Evolutionary conservation across 2,888 invertebrate genomes (phyloP), one percentile per base, ranked within the genome.

Genomic region (Orgyia antiqua): DNA sequence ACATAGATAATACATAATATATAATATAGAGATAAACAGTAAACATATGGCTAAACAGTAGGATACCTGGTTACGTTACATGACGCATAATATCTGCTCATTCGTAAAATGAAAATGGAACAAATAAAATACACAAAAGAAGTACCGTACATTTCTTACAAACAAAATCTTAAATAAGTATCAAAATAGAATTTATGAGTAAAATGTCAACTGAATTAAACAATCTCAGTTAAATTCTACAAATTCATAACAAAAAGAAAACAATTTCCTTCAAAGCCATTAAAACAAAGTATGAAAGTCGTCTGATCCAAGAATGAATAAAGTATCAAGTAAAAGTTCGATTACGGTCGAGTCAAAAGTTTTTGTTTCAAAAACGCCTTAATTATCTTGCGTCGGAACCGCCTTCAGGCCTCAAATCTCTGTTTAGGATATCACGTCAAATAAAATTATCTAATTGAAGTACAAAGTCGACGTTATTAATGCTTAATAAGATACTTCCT

Each of bases 401-500:
- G 51, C 56, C 51, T 52, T 40, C 41, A 48, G 48, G 42, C 38
- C 29, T 46, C 54, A 55, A 55, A 57, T 45, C 45, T 53, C 49
- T 58, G 58, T 55, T 62, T 54, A 51, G 51, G 50, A 59, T 58
- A 60, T 56, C 51, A 54, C 45, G 42, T 58, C 56, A 49, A 56
- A 58, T 62, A 56, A 59, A 58, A 61, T 59, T 58, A 50, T 55
- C 51, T 62, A 63, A 68, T 62, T 58, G 54, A 54, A 58, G 56
- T 56, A 61, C 55, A 64, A 62, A 65, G 55, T 58, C 50, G 46
- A 39, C 50, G 56, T 60, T 60, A 62, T 66, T 63, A 64, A 68
- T 64, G 56, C 58, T 66, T 67, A 64, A 69, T 63, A 60, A 63
- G 56, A 55, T 65, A 58, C 62, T 68, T 76, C 69, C 68, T 65